These are phyloP conservation scores for Drosophila eugracilis DNA, from an alignment of 1,140 invertebrate species.

Conservation along the genomic window DNA sequence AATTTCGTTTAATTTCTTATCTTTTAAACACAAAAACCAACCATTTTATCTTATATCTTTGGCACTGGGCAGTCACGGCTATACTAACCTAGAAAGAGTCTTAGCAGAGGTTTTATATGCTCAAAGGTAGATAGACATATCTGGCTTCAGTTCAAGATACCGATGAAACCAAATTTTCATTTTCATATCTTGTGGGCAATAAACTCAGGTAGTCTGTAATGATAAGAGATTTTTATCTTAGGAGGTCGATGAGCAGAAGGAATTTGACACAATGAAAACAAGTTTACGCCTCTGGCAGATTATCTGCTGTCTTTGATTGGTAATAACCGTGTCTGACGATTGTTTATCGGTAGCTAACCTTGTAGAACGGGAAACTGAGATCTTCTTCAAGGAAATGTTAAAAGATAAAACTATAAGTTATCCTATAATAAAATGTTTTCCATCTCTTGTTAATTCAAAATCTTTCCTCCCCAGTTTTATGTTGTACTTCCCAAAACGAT, in stretches of 20 bases:
- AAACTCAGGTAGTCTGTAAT: no score
- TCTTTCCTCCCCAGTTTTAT: slow-evolving; percentile 30
- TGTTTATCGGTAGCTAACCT: no score
- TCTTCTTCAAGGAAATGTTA: no score
- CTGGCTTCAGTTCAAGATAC: not conserved
- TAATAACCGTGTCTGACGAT: not conserved
- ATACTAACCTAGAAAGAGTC: not conserved
- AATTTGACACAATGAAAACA: not conserved
- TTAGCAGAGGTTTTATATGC: not conserved
- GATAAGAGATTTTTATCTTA: not conserved
- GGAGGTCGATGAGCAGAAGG: not conserved
- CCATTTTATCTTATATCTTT: slow-evolving; percentile 3
- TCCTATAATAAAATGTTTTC: not conserved
- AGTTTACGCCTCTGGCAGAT: not conserved
- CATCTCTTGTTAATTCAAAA: not conserved
- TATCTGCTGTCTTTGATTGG: not conserved
- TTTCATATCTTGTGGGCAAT: not conserved
- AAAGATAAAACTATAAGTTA: no score
- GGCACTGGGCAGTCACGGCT: not conserved
- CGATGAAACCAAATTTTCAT: not conserved
- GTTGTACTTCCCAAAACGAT: slow-evolving; percentile 52
- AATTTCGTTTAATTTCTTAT: not conserved
- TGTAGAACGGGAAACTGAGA: no score
- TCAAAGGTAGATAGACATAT: not conserved
- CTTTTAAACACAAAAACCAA: not conserved